Evolutionary conservation across 2,888 invertebrate species (phyloP), one percentile per base, ranked within the genome.

Genomic region (Callyntrura sp.): DNA sequence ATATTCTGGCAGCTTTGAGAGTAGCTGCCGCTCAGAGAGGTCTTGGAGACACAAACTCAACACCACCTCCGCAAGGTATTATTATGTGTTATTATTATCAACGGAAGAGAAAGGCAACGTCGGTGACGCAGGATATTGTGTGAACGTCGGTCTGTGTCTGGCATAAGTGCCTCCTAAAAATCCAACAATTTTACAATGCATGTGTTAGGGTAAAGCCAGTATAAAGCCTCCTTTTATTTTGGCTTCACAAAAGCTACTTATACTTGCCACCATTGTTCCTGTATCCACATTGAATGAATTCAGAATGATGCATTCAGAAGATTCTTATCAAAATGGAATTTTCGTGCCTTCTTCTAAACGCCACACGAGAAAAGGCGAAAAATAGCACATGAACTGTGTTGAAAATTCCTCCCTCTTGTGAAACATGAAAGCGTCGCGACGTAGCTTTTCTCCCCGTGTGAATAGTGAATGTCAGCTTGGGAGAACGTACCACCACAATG

Each of bases 1-100:
- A 98, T 94, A 97, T 98, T 94, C 96, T 98, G 93, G 98, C 98
- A 94, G 98, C 98, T n/a, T 95, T 98, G 93, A 96, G 98, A 93
- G 97, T 96, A 93, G 98, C 98, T 12, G 97, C 97, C 28, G 95
- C 94, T 81, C 94, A 94, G 90, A 93, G 94, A 70, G 93, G 93
- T 65, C 78, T 91, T 76, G 91, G 91, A 57, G 92, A 92, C 85
- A 51, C 96, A 81, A 96, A 96, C 93, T 96, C 96, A 89, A 93
- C 94, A 83, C 95, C 96, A 25, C 95, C 96, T 82, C 96, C 96
- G 93, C 97, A 97, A 93, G 95, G 96, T 93, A 94, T 35, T 79
- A 43, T 90, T 55, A 43, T 8, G 25, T 76, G 51, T 23, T 76
- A 17, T 78, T 51, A n/a, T 51, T n/a, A 62, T 55, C n/a, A 25